These are phyloP conservation scores for Archilochus colubris DNA, from an alignment of 2,113 vertebrate species.

Conservation along the genomic window DNA sequence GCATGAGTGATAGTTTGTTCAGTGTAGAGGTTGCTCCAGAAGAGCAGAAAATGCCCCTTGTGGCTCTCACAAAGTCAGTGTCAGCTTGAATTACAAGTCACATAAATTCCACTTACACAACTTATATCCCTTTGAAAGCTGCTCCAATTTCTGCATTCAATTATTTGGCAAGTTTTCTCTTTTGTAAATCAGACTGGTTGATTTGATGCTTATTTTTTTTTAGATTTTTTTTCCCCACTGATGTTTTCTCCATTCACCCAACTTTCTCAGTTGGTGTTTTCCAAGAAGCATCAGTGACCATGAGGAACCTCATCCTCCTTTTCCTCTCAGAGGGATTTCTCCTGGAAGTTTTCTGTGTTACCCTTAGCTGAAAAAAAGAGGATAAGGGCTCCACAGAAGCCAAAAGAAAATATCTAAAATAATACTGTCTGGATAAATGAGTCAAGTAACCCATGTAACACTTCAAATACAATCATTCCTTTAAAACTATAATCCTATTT, in stretches of 20 bases:
- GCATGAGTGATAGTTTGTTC: not conserved
- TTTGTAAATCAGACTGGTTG: not conserved
- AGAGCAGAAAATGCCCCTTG: not conserved
- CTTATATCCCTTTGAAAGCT: not conserved
- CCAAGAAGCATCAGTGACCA: not conserved
- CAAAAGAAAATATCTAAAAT: not conserved
- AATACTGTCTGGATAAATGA: not conserved
- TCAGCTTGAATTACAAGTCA: slow-evolving; percentile 27
- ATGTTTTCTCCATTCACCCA: not conserved
- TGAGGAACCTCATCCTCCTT: not conserved
- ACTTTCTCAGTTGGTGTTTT: not conserved
- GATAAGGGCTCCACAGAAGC: not conserved
- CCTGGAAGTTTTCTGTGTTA: rapidly evolving
- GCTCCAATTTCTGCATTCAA: not conserved
- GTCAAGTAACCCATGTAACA: not conserved
- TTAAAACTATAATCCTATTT: not conserved
- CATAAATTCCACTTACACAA: slow-evolving; percentile 2
- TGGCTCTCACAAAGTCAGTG: not conserved
- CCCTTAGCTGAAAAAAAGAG: not conserved
- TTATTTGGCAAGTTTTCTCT: not conserved
- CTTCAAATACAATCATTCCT: not conserved
- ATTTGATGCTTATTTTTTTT: not conserved
- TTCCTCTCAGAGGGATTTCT: not conserved
- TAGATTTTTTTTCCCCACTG: not conserved
- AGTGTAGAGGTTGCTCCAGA: not conserved